Evolutionary conservation across 1,140 invertebrate genomes (phyloP).

Genomic region (roundworm (Caenorhabditis elegans)): DNA sequence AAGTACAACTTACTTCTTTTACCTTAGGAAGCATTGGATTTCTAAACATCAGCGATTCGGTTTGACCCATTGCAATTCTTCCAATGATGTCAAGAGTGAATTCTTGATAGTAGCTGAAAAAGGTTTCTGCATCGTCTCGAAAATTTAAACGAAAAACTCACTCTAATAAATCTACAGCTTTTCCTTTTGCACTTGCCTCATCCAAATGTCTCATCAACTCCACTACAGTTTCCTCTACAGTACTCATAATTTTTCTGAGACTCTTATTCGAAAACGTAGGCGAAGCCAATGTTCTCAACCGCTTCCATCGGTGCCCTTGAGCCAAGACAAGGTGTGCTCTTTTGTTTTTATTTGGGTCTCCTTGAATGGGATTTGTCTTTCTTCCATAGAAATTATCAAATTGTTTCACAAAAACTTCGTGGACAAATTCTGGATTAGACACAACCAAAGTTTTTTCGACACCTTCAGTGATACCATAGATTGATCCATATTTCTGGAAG

Average conservation of each 20-base stretch:
- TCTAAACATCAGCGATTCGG: slow-evolving; percentile 36
- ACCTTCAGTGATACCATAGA: slow-evolving; percentile 61
- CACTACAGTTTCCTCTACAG: background rate
- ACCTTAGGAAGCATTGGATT: no score
- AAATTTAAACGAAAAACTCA: no score
- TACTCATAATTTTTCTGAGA: background rate
- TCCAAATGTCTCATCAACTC: background rate
- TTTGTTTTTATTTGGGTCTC: slow-evolving; percentile 41
- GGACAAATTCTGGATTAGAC: slow-evolving; percentile 65
- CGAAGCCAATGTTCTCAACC: background rate
- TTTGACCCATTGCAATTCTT: slow-evolving; percentile 41
- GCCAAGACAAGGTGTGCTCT: background rate
- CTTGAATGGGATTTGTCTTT: slow-evolving; percentile 55
- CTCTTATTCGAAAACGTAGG: background rate
- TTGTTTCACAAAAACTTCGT: slow-evolving; percentile 68
- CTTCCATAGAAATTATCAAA: slow-evolving; percentile 68
- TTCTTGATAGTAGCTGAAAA: slow-evolving; percentile 42
- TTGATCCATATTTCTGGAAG: slow-evolving; percentile 68
- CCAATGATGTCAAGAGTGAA: slow-evolving; percentile 38
- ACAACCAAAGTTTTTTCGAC: slow-evolving; percentile 66
- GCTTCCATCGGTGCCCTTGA: background rate
- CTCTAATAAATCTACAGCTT: background rate
- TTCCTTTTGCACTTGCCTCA: background rate
- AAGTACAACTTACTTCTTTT: no score
- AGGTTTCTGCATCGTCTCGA: no score